Percentiles rank a stretch among this genome's conserved stretches.
These are phyloP conservation scores for Phyllotreta cruciferae DNA, from an alignment of 2,888 invertebrate genomes.

Conservation along the genomic window DNA sequence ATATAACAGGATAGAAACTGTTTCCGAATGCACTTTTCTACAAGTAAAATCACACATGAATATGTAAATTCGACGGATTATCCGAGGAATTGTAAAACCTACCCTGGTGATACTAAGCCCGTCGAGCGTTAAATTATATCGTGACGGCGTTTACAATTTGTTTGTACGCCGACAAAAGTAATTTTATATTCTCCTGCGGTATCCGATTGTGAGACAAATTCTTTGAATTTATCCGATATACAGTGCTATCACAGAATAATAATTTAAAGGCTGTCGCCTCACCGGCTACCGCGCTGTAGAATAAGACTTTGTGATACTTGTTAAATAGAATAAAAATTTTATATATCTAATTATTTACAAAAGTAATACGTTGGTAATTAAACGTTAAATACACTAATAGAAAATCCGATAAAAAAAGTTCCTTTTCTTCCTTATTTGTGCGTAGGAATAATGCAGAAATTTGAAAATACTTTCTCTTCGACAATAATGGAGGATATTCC, in stretches of 20 bases:
- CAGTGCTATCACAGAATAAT: slow-evolving; percentile 23
- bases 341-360: too few relatives aligned
- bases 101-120: not conserved
- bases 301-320: slow-evolving; percentile 1
- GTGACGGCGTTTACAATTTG: slow-evolving; percentile 24
- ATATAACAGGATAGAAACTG: not conserved
- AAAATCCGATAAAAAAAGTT: not conserved
- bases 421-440: slow-evolving; percentile 3
- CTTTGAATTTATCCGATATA: slow-evolving; percentile 26
- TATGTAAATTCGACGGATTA: too few relatives aligned
- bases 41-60: too few relatives aligned
- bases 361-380: too few relatives aligned
- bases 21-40: not conserved
- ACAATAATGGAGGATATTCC: slow-evolving; percentile 2
- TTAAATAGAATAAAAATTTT: too few relatives aligned
- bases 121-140: slow-evolving; percentile 12
- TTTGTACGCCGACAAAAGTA: slow-evolving; percentile 12
- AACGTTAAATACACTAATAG: too few relatives aligned
- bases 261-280: slow-evolving; percentile 22
- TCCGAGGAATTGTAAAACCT: too few relatives aligned
- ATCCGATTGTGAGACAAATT: slow-evolving; percentile 27
- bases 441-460: not conserved
- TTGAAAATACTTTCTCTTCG: slow-evolving; percentile 10
- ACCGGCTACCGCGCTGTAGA: not conserved
- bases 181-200: slow-evolving; percentile 19